Evolutionary conservation across 2,113 vertebrate genomes (phyloP), one percentile per base, ranked within the genome.

Genomic region (Polypterus bichir): DNA sequence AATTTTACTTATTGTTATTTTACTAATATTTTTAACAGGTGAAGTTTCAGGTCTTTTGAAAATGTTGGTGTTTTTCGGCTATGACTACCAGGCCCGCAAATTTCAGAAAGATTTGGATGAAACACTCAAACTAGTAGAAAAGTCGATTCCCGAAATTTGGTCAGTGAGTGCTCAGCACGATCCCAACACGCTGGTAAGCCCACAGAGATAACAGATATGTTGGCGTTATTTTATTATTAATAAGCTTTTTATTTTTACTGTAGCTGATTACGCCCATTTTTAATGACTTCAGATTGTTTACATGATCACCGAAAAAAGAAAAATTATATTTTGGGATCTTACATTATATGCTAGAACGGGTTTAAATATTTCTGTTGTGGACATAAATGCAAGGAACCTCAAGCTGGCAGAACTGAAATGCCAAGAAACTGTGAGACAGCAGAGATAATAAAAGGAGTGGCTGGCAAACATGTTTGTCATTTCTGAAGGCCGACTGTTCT

Each of bases 51-150:
- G 53, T 48, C 85, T 97, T 74, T 83, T 97, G 73, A 95, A 90
- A 75, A 78, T 85, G 5, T 84, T 99, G 65, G 85, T 96, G 69
- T 83, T 97, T 47, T 94, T 97, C 77, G 84, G 81, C 65, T 94
- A 87, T 46, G 88, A 97, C 64, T 75, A 69, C 4, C 85, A 86
- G 74, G 93, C 90, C 10, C 75, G 69, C 57, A 76, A 83, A 65
- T 81, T 98, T 59, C 96, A 98, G 77, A 73, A 72, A 72, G 59
- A 73, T 52, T 87, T 90, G 47, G 83, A 84, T n/a, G 79, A 84
- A 1, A 69, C 84, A 57, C 84, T 97, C 69, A 83, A 79, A 60
- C 63, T 83, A 63, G 81, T 96, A 64, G 92, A 93, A 73, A 74
- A 49, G 0, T 86, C 90, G 0, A 3, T 92, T 48, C 86, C 86